phyloP scores from a whole-genome alignment of 2,113 vertebrate genomes.

The Vulpes ferrilata region DNA sequence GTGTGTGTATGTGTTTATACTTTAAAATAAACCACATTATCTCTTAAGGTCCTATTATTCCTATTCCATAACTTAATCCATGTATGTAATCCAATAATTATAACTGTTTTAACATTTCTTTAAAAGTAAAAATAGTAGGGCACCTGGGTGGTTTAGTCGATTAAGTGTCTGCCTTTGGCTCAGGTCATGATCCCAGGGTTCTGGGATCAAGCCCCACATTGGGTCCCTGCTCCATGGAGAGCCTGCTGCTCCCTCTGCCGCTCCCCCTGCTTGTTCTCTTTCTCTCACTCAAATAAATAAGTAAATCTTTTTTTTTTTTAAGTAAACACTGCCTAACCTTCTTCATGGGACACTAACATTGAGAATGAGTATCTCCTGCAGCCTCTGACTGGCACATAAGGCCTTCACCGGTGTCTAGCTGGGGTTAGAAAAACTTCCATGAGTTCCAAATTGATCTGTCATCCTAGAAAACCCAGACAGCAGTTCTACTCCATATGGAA shows the following conservation, averaged over 20 bases:
- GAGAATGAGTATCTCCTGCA: not conserved
- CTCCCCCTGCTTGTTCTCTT: not conserved
- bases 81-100: not conserved
- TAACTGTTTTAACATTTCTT: slow-evolving; percentile 19
- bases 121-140: not conserved
- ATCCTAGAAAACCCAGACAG: not conserved
- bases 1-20: not conserved
- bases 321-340: not conserved
- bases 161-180: not conserved
- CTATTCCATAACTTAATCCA: slow-evolving; percentile 36
- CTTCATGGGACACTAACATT: not conserved
- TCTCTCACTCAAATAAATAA: not conserved
- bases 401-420: not conserved
- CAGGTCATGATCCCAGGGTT: not conserved
- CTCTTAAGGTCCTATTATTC: slow-evolving; percentile 11
- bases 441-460: not conserved
- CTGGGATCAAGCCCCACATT: not conserved
- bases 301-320: not conserved
- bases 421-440: not conserved
- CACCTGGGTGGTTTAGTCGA: not conserved
- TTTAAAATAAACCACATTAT: slow-evolving; percentile 55
- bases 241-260: not conserved
- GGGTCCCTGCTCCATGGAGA: not conserved
- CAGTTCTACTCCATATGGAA: not conserved
- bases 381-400: not conserved